phyloP scores from a whole-genome alignment of 2,113 vertebrate genomes.

The Andinoacara biseriatus region DNA sequence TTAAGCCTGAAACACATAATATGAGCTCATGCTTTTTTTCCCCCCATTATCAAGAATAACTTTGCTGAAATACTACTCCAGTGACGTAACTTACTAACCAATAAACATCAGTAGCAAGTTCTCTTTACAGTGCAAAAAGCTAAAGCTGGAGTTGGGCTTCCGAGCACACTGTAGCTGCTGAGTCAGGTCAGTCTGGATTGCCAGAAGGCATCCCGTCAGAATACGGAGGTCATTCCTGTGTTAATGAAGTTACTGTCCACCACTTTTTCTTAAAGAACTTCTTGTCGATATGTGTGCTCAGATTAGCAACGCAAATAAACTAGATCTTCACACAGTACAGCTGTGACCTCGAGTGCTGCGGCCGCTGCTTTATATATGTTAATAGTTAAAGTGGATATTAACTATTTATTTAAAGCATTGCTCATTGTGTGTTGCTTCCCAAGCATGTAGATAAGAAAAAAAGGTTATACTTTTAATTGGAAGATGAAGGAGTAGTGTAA shows the following conservation, averaged over 20 bases:
- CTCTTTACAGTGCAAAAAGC: neutral
- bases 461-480: neutral
- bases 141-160: conserved; percentile 19
- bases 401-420: neutral
- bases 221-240: neutral
- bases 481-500: neutral
- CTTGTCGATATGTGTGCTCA: neutral
- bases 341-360: neutral
- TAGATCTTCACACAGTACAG: conserved; percentile 19
- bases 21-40: neutral
- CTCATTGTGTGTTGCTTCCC: too few relatives aligned
- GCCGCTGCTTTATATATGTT: neutral
- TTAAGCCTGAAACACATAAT: neutral
- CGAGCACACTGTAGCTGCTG: conserved; percentile 11
- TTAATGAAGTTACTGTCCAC: conserved; percentile 34
- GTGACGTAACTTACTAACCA: neutral
- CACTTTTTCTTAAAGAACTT: neutral
- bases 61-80: neutral
- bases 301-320: neutral
- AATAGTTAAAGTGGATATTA: neutral
- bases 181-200: conserved; percentile 30
- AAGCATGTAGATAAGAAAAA: neutral
- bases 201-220: conserved; percentile 29
- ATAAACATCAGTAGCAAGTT: neutral
- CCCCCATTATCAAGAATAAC: conserved; percentile 1